Base-by-base conservation (phyloP, 1,140 invertebrate species). In the Medauroidea extradentata region DNA sequence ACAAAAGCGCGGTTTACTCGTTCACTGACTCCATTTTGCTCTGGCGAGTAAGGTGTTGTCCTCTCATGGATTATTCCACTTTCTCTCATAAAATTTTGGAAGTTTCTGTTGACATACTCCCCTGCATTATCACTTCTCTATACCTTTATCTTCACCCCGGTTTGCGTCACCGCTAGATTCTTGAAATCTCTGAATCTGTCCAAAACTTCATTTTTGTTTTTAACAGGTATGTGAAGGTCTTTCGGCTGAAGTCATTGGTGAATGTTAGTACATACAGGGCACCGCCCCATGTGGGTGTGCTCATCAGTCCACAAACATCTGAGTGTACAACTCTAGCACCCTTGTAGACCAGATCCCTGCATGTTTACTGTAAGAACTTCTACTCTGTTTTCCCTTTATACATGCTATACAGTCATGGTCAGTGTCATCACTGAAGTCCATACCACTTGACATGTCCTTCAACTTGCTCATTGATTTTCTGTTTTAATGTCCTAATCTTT, bases 11-110 rank as follows among this genome's bases (percentile, higher is more conserved):
- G 59, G 56, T 73, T 74, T 66, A 77, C 74, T 29, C 78, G 63
- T 61, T 82, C 78, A 19, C 77, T 64, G 2, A 79, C 71, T 61
- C 77, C 75, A 73, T 82, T 82, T 65, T 71, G 65, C 61, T 83
- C 72, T 52, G 79, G 77, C 9, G 73, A 78, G 55, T 75, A 69
- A 42, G 75, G 69, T 42, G 76, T 69, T 8, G 73, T 77, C 43
- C 69, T 73, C 54, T 79, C 70, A 69, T 77, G 77, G 14, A 57
- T 64, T 55, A 81, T 80, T 5, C 78, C 78, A 50, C 71, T 74
- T 58, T 70, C 43, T 2, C 3, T 59, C n/a, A 62, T 5, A 27
- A 52, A 29, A 16, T n/a, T 7, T 8, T 52, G 4, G 48, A 67
- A 39, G 16, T 29, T 27, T 23, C 16, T 52, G 25, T 52, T 52